Evolutionary conservation across 2,888 invertebrate genomes (phyloP).

Genomic region (Rugalucina vietnamica): DNA sequence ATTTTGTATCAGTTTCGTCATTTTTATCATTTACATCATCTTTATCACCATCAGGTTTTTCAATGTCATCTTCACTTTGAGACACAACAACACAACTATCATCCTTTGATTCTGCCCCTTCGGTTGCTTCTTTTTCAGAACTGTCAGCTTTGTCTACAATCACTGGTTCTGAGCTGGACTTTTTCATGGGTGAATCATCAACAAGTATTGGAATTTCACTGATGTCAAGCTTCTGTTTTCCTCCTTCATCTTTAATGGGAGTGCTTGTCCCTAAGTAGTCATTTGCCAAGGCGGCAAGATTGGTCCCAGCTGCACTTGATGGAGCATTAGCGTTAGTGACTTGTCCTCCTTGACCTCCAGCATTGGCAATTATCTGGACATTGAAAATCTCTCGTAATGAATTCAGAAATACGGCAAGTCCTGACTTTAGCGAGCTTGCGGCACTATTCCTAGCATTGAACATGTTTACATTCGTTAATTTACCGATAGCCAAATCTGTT

Average conservation of each 20-base stretch:
- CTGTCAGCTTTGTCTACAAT: slow-evolving; percentile 8
- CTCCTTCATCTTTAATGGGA: slow-evolving; percentile 8
- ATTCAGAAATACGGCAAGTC: slow-evolving; percentile 60
- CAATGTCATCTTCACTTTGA: slow-evolving; percentile 14
- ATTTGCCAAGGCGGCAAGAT: neutral
- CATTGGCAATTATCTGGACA: slow-evolving; percentile 41
- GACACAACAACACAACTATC: slow-evolving; percentile 11
- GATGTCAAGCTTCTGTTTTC: slow-evolving; percentile 10
- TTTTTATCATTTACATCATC: slow-evolving; percentile 20
- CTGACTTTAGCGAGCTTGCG: slow-evolving; percentile 48
- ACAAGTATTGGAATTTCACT: slow-evolving; percentile 23
- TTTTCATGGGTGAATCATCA: slow-evolving; percentile 19
- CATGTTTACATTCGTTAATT: slow-evolving; percentile 45
- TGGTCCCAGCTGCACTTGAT: neutral
- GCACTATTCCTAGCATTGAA: slow-evolving; percentile 52
- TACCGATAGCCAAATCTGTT: slow-evolving; percentile 59
- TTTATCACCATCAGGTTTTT: slow-evolving; percentile 27
- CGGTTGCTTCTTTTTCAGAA: slow-evolving; percentile 1
- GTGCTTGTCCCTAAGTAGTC: neutral
- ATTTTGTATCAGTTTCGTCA: slow-evolving; percentile 11
- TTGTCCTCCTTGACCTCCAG: neutral
- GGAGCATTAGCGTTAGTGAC: neutral
- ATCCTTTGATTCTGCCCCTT: slow-evolving; percentile 23
- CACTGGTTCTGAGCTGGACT: slow-evolving; percentile 11
- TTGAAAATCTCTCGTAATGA: slow-evolving; percentile 49